These are phyloP conservation scores for Papilio protenor DNA, from an alignment of 2,888 invertebrate genomes.

Conservation along the genomic window DNA sequence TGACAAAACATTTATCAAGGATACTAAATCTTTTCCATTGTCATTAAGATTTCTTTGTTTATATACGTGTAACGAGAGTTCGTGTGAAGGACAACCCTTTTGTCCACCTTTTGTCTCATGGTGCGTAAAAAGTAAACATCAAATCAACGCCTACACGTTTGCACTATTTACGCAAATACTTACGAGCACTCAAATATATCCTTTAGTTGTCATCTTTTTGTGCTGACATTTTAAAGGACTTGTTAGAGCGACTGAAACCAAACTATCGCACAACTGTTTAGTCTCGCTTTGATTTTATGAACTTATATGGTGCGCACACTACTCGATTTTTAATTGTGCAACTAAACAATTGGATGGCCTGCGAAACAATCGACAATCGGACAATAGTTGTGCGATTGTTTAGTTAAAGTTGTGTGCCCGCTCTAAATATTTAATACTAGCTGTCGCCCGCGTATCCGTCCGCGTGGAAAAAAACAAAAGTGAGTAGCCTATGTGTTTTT, in stretches of 20 bases:
- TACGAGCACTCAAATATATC: conserved; percentile 9
- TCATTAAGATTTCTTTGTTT: conserved; percentile 2
- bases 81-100: conserved; percentile 7
- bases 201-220: neutral
- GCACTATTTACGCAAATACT: conserved; percentile 7
- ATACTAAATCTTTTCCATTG: neutral
- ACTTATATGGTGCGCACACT: too few species aligned
- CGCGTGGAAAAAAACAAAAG: too few species aligned
- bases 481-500: too few species aligned
- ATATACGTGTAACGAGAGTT: neutral
- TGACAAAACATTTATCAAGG: neutral
- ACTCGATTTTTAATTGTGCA: too few species aligned
- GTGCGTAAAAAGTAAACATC: conserved; percentile 15
- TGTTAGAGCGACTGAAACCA: neutral
- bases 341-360: too few species aligned
- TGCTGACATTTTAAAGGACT: neutral
- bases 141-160: conserved; percentile 5
- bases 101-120: conserved; percentile 17
- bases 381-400: too few species aligned
- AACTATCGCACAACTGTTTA: too few species aligned
- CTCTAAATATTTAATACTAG: too few species aligned
- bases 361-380: too few species aligned
- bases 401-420: too few species aligned
- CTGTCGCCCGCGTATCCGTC: too few species aligned
- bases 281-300: too few species aligned